Evolutionary conservation across 1,140 invertebrate species (phyloP).

Genomic region (Philotrypesis tridentata): DNA sequence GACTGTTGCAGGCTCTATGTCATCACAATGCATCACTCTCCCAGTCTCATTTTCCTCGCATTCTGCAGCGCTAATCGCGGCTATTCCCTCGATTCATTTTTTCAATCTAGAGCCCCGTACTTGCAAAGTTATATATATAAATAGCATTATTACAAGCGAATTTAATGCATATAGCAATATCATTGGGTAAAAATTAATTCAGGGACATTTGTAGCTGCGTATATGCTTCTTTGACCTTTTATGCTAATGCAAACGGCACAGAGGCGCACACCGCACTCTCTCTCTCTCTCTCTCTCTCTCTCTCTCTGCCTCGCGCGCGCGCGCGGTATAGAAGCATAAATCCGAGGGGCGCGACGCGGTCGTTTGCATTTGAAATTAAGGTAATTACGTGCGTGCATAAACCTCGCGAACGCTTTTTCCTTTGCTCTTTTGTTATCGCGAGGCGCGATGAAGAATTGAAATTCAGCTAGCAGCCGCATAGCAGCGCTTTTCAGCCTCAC

Average conservation of each 20-base stretch:
- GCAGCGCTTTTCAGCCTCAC: neutral
- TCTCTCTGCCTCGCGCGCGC: neutral
- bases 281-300: neutral
- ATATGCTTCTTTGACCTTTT: slow-evolving; percentile 48
- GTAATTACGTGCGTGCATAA: slow-evolving; percentile 48
- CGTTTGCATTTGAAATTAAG: slow-evolving; percentile 51
- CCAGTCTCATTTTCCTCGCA: too few relatives aligned
- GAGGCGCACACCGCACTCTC: neutral
- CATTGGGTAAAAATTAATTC: too few relatives aligned
- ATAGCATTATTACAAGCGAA: too few relatives aligned
- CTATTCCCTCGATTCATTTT: too few relatives aligned
- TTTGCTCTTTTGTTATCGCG: slow-evolving; percentile 23
- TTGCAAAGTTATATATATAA: too few relatives aligned
- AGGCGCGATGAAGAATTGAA: slow-evolving; percentile 31
- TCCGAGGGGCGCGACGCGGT: slow-evolving; percentile 17
- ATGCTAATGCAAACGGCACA: slow-evolving; percentile 46
- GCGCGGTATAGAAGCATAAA: slow-evolving; percentile 36
- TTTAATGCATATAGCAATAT: too few relatives aligned
- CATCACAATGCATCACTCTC: too few relatives aligned
- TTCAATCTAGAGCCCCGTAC: too few relatives aligned
- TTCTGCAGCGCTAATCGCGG: too few relatives aligned
- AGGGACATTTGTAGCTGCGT: too few relatives aligned
- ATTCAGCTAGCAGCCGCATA: neutral
- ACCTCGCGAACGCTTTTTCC: slow-evolving; percentile 6
- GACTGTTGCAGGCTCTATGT: too few relatives aligned